Percentiles rank a stretch among this genome's conserved stretches.
phyloP scores from a whole-genome alignment of 2,888 invertebrate genomes.

The Eueremaeus valkanovi region DNA sequence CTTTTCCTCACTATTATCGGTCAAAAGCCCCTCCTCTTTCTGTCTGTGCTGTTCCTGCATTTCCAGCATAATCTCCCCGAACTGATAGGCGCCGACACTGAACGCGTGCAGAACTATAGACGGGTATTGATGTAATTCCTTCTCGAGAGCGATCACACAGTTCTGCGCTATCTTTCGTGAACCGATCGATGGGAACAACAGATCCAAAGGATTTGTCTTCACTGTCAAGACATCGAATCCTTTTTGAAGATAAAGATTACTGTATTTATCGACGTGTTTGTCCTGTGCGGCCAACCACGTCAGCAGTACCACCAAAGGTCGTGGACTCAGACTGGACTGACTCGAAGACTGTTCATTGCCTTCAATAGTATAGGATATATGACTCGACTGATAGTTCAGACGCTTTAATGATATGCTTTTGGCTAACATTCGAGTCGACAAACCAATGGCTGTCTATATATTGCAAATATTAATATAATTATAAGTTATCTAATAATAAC shows the following conservation, averaged over 20 bases:
- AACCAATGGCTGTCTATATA: background rate
- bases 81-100: conserved; percentile 81
- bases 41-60: conserved; percentile 53
- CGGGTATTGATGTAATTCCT: conserved; percentile 60
- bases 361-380: conserved; percentile 14
- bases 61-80: conserved; percentile 69
- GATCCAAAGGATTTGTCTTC: conserved; percentile 75
- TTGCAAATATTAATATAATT: background rate
- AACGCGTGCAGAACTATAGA: conserved; percentile 79
- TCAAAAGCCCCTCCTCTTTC: conserved; percentile 51
- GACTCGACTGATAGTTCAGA: conserved; percentile 23
- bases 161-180: conserved; percentile 71
- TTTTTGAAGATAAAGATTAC: conserved; percentile 72
- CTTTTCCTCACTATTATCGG: too few relatives aligned
- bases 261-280: conserved; percentile 77
- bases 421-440: background rate
- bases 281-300: conserved; percentile 79
- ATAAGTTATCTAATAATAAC: background rate
- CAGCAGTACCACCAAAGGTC: conserved; percentile 66
- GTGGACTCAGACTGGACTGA: background rate
- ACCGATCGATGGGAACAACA: conserved; percentile 79
- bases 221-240: conserved; percentile 80
- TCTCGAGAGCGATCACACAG: conserved; percentile 64
- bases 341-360: background rate
- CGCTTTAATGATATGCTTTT: conserved; percentile 10